Conservation (phyloP, 2,888 invertebrate species). For the Cheilosia vernalis region DNA sequence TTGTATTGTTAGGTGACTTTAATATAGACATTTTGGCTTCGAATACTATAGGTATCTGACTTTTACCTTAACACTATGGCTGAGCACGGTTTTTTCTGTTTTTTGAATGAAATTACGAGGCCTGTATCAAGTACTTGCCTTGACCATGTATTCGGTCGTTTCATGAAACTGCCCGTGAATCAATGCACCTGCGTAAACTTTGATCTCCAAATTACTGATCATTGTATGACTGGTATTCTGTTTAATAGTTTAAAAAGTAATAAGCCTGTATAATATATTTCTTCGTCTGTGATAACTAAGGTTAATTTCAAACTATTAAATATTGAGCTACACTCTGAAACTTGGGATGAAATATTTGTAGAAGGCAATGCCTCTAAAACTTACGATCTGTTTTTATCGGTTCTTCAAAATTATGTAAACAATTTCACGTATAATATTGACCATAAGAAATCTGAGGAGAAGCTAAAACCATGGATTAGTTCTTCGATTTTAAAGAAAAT, state of each 20-base stretch:
- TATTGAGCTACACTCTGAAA: too few species aligned
- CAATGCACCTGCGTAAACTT: constrained; percentile 3
- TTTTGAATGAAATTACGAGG: constrained; percentile 19
- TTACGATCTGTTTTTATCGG: neutral
- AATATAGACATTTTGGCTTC: neutral
- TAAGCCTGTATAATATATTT: too few species aligned
- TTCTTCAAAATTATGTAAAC: neutral
- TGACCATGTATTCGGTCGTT: constrained; percentile 23
- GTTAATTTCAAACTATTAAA: too few species aligned
- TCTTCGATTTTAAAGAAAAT: too few species aligned
- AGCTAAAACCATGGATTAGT: neutral
- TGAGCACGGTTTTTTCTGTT: constrained; percentile 8
- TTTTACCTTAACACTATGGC: neutral
- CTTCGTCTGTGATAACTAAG: too few species aligned
- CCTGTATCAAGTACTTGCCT: constrained; percentile 16
- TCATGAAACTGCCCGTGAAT: neutral
- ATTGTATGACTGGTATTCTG: constrained; percentile 12
- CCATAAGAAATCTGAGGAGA: neutral
- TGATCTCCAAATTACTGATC: constrained; percentile 20
- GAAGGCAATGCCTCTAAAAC: neutral
- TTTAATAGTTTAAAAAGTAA: neutral
- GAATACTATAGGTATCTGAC: neutral
- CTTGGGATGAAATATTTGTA: neutral
- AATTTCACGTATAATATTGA: neutral
- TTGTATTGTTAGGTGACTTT: constrained; percentile 9